A percentile compares a stretch with the other conserved stretches of the same genome.
Evolutionary conservation across 2,888 invertebrate genomes (phyloP).

Genomic region (Cataglyphis livida): DNA sequence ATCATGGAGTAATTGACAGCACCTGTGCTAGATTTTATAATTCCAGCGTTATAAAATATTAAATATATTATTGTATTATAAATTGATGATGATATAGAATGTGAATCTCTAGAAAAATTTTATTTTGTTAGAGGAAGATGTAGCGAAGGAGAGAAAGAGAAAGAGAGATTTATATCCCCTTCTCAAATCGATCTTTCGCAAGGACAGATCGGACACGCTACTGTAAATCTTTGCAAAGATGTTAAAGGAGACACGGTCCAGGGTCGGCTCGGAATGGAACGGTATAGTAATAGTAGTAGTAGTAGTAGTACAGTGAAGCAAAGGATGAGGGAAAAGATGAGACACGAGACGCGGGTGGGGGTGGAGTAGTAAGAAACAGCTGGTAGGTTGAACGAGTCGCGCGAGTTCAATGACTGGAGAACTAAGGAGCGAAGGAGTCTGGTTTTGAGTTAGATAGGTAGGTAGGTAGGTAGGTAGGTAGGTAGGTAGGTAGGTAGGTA

Average conservation of each 20-base stretch:
- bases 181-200: not conserved
- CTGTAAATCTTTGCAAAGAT: slow-evolving; percentile 51
- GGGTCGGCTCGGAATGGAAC: slow-evolving; percentile 40
- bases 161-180: not conserved
- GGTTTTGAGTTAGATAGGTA: slow-evolving; percentile 74
- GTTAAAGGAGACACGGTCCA: slow-evolving; percentile 69
- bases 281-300: slow-evolving; percentile 32
- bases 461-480: slow-evolving; percentile 75
- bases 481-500: slow-evolving; percentile 62
- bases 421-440: slow-evolving; percentile 73
- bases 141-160: not conserved
- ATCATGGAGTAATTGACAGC: not conserved
- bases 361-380: slow-evolving; percentile 82
- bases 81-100: not conserved
- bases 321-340: slow-evolving; percentile 50
- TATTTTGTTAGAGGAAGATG: not conserved
- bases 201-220: not conserved
- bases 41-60: not conserved
- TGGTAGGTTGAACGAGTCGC: slow-evolving; percentile 82
- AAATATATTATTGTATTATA: not conserved
- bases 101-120: not conserved
- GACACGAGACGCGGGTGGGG: slow-evolving; percentile 51
- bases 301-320: slow-evolving; percentile 20
- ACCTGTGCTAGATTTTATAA: not conserved
- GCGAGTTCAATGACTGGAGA: slow-evolving; percentile 84